Evolutionary conservation across 2,797 vertebrate genomes (phyloP).

Genomic region (Danio aesculapii): DNA sequence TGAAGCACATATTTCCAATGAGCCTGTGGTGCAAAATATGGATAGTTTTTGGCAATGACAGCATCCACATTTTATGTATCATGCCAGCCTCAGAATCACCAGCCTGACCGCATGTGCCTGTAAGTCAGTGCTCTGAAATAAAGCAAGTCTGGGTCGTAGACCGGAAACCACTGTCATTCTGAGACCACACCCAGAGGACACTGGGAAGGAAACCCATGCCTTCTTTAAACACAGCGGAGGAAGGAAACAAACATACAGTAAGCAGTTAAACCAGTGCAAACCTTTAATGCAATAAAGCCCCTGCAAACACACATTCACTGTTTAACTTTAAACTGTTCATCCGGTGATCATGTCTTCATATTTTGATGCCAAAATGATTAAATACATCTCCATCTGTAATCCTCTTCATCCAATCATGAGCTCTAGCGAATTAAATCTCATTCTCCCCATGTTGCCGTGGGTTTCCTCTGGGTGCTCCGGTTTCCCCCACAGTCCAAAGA

Average conservation of each 20-base stretch:
- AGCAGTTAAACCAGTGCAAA: constrained; percentile 50
- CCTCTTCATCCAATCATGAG: neutral
- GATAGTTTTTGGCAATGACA: too few relatives aligned
- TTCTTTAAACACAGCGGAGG: constrained; percentile 57
- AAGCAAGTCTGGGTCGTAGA: constrained; percentile 42
- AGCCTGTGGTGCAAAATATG: too few relatives aligned
- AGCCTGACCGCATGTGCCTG: neutral
- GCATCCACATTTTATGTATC: neutral
- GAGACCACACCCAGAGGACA: constrained; percentile 63
- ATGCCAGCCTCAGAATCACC: neutral
- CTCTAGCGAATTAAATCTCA: neutral
- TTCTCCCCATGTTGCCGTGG: too few relatives aligned
- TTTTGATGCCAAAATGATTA: neutral
- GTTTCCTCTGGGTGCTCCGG: too few relatives aligned
- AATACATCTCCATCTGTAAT: constrained; percentile 12
- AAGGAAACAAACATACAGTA: constrained; percentile 65
- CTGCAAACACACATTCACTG: neutral
- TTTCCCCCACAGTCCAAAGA: too few relatives aligned
- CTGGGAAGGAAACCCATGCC: constrained; percentile 64
- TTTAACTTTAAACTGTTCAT: neutral
- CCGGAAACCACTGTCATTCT: constrained; percentile 67
- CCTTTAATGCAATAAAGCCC: constrained; percentile 15
- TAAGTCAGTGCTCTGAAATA: constrained; percentile 33
- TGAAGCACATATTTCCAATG: too few relatives aligned
- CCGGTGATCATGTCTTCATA: neutral